These are phyloP conservation scores for Drosophila novamexicana DNA, from an alignment of 1,140 invertebrate species.

Conservation along the genomic window DNA sequence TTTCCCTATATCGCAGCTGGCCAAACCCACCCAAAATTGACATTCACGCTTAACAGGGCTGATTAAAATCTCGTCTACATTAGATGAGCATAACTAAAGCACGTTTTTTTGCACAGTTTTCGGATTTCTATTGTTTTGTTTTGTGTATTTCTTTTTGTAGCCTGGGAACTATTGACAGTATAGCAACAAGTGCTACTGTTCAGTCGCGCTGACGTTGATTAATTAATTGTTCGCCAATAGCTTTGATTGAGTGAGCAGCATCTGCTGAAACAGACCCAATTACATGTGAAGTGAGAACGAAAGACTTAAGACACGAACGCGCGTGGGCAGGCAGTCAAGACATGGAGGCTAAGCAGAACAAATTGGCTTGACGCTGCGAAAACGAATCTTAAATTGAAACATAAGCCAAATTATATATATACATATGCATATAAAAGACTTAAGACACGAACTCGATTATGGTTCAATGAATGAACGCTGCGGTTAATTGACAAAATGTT, in stretches of 20 bases:
- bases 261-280: slow-evolving; percentile 25
- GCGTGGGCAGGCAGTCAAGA: slow-evolving; percentile 27
- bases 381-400: slow-evolving; percentile 55
- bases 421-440: slow-evolving; percentile 38
- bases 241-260: slow-evolving; percentile 50
- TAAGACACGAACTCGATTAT: slow-evolving; percentile 36
- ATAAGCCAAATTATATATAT: slow-evolving; percentile 50
- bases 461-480: slow-evolving; percentile 36
- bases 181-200: slow-evolving; percentile 6
- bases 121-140: slow-evolving; percentile 1
- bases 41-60: slow-evolving; percentile 53
- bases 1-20: not conserved
- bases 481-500: slow-evolving; percentile 51
- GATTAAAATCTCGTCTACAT: slow-evolving; percentile 52
- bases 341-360: slow-evolving; percentile 8
- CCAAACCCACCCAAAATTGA: slow-evolving; percentile 51
- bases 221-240: slow-evolving; percentile 75
- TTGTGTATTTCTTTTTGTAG: not conserved
- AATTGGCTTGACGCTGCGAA: slow-evolving; percentile 34
- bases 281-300: slow-evolving; percentile 52
- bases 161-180: slow-evolving; percentile 48
- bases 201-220: slow-evolving; percentile 59
- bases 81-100: slow-evolving; percentile 38
- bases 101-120: slow-evolving; percentile 36
- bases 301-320: slow-evolving; percentile 41